These are phyloP conservation scores for Centrocercus urophasianus DNA, from an alignment of 2,113 vertebrate genomes.

Conservation along the genomic window DNA sequence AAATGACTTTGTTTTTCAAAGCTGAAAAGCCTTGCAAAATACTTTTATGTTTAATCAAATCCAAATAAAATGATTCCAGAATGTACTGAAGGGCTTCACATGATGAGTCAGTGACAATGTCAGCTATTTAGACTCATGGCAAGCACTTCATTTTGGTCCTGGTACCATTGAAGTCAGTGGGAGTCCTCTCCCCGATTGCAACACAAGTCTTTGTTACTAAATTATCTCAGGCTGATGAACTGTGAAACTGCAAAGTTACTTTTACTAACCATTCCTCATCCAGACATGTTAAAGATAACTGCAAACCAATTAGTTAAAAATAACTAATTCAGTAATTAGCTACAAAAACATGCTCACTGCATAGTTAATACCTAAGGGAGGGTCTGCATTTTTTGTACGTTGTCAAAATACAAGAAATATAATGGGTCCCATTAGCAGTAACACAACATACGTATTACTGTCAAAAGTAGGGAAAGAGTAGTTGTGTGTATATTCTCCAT, in stretches of 20 bases:
- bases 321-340: constrained; percentile 28
- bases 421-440: not conserved
- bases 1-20: constrained; percentile 74
- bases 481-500: not conserved
- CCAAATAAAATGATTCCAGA: constrained; percentile 75
- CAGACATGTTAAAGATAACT: not conserved
- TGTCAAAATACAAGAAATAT: not conserved
- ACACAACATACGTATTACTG: rapidly evolving
- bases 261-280: constrained; percentile 52
- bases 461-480: not conserved
- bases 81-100: constrained; percentile 71
- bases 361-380: not conserved
- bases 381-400: not conserved
- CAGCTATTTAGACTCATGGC: constrained; percentile 72
- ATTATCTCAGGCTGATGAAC: constrained; percentile 57
- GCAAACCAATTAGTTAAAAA: not conserved
- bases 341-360: not conserved
- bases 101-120: constrained; percentile 75
- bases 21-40: constrained; percentile 70
- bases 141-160: constrained; percentile 37
- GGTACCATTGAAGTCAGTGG: constrained; percentile 37
- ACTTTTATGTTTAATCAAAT: constrained; percentile 77
- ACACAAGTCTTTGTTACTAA: constrained; percentile 59
- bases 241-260: constrained; percentile 54
- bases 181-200: constrained; percentile 56